These are phyloP conservation scores for Cybosia mesomella DNA, from an alignment of 2,888 invertebrate species.

Conservation along the genomic window DNA sequence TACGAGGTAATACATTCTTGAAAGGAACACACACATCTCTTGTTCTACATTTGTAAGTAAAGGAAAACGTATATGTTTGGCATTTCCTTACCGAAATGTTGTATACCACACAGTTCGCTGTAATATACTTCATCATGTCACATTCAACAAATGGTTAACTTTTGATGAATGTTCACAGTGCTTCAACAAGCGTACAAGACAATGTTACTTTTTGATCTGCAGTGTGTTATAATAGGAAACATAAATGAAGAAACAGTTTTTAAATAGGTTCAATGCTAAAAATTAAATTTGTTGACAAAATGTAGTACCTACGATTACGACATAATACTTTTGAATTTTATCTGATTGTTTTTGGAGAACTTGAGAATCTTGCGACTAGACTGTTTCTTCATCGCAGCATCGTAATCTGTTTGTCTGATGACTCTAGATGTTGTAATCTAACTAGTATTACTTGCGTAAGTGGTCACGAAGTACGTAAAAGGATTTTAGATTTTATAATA, in stretches of 20 bases:
- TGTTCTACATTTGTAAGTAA: slow-evolving; percentile 32
- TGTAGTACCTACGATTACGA: too few relatives aligned
- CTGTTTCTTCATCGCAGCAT: too few relatives aligned
- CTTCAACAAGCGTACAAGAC: slow-evolving; percentile 2
- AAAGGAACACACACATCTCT: background rate
- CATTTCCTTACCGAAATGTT: slow-evolving; percentile 35
- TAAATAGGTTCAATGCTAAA: too few relatives aligned
- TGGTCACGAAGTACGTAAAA: too few relatives aligned
- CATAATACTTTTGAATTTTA: too few relatives aligned
- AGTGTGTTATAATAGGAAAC: background rate
- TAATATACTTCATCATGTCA: slow-evolving; percentile 28
- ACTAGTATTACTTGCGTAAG: too few relatives aligned
- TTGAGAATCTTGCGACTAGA: too few relatives aligned
- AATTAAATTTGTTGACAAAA: too few relatives aligned
- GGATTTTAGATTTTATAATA: too few relatives aligned
- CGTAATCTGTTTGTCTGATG: too few relatives aligned
- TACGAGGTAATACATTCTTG: background rate
- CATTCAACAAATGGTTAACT: slow-evolving; percentile 27
- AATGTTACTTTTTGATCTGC: background rate
- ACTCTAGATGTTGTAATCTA: too few relatives aligned
- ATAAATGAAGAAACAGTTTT: background rate
- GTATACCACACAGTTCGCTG: slow-evolving; percentile 21
- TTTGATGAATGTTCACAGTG: slow-evolving; percentile 14
- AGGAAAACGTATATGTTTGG: slow-evolving; percentile 33
- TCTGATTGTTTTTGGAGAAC: too few relatives aligned